Conservation (phyloP, 64 coral and sea anemone species). For the Hydrozoanthus tunicans region DNA sequence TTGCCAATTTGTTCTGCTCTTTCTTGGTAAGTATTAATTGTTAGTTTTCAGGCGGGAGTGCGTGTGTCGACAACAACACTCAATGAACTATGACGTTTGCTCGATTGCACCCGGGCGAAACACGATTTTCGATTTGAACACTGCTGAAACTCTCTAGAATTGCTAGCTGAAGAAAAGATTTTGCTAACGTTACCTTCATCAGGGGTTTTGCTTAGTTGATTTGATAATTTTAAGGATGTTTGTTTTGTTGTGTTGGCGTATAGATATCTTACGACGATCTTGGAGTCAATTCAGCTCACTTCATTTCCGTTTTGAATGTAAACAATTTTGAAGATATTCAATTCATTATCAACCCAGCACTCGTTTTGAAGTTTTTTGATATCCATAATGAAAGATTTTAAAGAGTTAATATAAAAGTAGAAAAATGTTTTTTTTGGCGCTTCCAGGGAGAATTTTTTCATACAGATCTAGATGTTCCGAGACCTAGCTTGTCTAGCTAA, state of each 20-base stretch:
- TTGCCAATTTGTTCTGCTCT: not conserved
- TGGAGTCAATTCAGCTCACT: not conserved
- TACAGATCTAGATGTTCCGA: too few species aligned
- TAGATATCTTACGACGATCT: not conserved
- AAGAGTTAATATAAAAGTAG: too few species aligned
- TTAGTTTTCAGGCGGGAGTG: not conserved
- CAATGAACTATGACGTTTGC: not conserved
- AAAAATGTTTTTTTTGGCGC: too few species aligned
- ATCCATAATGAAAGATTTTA: not conserved
- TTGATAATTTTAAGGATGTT: not conserved
- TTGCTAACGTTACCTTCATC: not conserved
- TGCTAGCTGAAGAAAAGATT: too few species aligned
- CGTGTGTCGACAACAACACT: not conserved
- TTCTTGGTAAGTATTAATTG: constrained; percentile 1
- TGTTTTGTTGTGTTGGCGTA: not conserved
- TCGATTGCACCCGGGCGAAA: not conserved
- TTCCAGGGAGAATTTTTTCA: too few species aligned
- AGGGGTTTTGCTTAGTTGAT: not conserved
- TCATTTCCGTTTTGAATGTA: not conserved
- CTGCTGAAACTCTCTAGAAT: too few species aligned
- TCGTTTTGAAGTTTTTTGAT: not conserved
- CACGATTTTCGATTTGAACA: too few species aligned
- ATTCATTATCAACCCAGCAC: not conserved
- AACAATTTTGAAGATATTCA: not conserved
- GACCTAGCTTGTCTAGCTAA: too few species aligned